Evolutionary conservation across 2,888 invertebrate species (phyloP), one percentile per base, ranked within the genome.

Genomic region (Shargacucullia verbasci): DNA sequence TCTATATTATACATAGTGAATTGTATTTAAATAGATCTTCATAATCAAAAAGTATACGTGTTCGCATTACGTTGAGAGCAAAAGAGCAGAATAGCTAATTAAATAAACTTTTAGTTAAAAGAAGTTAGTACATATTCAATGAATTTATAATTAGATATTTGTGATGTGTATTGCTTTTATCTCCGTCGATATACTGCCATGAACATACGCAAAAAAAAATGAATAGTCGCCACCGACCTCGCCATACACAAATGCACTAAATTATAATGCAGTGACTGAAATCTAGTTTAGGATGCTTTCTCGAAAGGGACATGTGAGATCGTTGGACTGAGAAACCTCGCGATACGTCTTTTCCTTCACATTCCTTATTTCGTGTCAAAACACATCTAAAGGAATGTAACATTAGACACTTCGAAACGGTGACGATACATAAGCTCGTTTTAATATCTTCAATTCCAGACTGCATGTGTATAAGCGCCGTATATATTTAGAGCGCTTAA

Each of bases 241-340:
- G 62, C 67, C 62, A 50, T 59, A 58, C 43, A 43, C 39, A 52
- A 59, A 55, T 70, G 67, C 67, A 70, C 67, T 62, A 67, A 65
- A 65, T 67, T 65, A 54, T 68, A 59, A 59, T 63, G 63, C 74
- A 73, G 68, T 64, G 70, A 71, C 73, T 71, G 71, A 73, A 44
- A 59, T 59, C 25, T 72, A 67, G 59, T 55, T 55, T 73, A 73
- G 56, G 62, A 63, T 59, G 73, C 74, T 70, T 73, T 45, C 45
- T 59, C 59, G 58, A 35, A 71, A 61, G 33, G 38, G 20, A 58
- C 43, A 43, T 39, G 29, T 48, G 41, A 40, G 49, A 60, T 39
- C 55, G 50, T 65, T 66, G 57, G 52, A 63, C 68, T 64, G 56
- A 60, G 56, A 39, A 49, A 59, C 39, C 54, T 71, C 56, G 64